Evolutionary conservation across 2,797 vertebrate genomes (phyloP).

Genomic region (Benthosema pterotum): DNA sequence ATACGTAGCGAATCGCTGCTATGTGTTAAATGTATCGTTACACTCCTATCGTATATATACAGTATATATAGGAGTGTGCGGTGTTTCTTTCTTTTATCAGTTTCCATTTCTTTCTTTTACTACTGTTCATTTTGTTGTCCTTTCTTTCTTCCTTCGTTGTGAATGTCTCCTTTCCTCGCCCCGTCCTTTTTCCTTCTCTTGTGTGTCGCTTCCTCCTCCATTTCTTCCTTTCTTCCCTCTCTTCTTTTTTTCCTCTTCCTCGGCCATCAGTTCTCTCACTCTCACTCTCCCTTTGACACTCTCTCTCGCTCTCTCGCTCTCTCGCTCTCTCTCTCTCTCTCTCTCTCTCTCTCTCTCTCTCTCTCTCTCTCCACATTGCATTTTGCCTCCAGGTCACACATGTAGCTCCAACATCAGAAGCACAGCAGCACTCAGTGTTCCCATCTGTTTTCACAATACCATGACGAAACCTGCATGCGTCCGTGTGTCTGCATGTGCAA

Average conservation of each 20-base stretch:
- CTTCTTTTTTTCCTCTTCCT: constrained; percentile 13
- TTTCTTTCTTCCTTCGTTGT: too few species aligned
- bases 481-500: not conserved
- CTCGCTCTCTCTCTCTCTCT: constrained; percentile 19
- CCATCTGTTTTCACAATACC: constrained; percentile 58
- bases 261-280: constrained; percentile 10
- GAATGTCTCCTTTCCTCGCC: constrained; percentile 8
- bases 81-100: not conserved
- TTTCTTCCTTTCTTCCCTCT: constrained; percentile 9
- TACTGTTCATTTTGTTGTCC: too few species aligned
- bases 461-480: constrained; percentile 38
- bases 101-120: not conserved
- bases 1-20: too few species aligned
- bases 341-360: constrained; percentile 38
- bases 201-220: not conserved
- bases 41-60: too few species aligned
- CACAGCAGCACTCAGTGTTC: constrained; percentile 49
- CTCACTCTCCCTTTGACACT: constrained; percentile 1
- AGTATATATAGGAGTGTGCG: too few species aligned
- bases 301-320: too few species aligned
- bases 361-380: constrained; percentile 61
- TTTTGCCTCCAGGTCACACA: constrained; percentile 55
- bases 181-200: not conserved
- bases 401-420: constrained; percentile 47
- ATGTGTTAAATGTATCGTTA: too few species aligned